Evolutionary conservation across 1,140 invertebrate genomes (phyloP).

Genomic region (Macrotrachela quadricornifera): DNA sequence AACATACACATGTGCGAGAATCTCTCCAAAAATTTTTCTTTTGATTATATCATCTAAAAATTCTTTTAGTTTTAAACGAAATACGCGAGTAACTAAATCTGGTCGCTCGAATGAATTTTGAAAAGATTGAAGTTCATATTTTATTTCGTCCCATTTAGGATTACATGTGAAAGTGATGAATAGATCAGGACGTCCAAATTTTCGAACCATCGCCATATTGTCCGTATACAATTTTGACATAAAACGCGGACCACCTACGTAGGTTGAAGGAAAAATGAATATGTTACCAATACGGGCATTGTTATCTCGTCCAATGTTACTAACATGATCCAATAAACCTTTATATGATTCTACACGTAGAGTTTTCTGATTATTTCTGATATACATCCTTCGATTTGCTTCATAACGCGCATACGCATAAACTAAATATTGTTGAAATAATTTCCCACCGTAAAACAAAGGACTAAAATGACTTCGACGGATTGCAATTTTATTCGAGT

Average conservation of each 20-base stretch:
- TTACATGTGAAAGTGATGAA: slow-evolving; percentile 19
- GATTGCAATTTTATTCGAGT: no score
- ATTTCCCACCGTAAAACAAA: no score
- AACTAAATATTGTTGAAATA: no score
- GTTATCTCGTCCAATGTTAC: no score
- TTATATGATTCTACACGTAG: no score
- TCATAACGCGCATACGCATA: no score
- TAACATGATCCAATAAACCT: background rate
- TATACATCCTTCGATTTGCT: no score
- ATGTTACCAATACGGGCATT: no score
- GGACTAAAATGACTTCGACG: no score
- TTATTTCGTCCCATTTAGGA: slow-evolving; percentile 17
- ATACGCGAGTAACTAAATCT: slow-evolving; percentile 15
- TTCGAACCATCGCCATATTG: slow-evolving; percentile 24
- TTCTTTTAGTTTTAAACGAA: slow-evolving; percentile 13
- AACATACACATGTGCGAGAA: slow-evolving; percentile 11
- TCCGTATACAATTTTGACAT: slow-evolving; percentile 29
- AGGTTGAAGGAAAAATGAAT: no score
- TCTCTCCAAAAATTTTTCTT: slow-evolving; percentile 13
- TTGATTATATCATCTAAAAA: slow-evolving; percentile 14
- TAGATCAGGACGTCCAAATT: slow-evolving; percentile 26
- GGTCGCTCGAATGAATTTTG: slow-evolving; percentile 13
- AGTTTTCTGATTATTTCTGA: no score
- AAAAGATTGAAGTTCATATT: slow-evolving; percentile 13
- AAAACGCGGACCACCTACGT: slow-evolving; percentile 22